Conservation (phyloP, 2,113 vertebrate genomes). For the Calyptommatus sinebrachiatus region DNA sequence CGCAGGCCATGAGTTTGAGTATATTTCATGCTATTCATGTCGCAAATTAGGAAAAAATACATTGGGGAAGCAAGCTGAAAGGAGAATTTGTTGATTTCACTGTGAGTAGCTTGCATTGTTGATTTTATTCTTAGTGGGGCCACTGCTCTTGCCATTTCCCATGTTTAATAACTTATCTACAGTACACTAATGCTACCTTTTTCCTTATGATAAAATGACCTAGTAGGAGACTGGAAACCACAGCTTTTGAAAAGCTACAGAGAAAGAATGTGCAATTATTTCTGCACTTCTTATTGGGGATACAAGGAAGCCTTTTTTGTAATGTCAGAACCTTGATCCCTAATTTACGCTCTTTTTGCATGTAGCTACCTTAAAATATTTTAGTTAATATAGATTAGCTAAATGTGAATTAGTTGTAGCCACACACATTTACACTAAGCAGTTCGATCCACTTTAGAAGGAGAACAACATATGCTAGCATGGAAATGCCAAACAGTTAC, state of each 20-base stretch:
- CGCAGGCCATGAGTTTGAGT: not conserved
- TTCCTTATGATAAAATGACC: not conserved
- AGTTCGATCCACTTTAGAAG: no score
- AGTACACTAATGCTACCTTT: not conserved
- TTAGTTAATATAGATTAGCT: no score
- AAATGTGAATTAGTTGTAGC: not conserved
- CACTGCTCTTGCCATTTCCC: not conserved
- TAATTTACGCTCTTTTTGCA: not conserved
- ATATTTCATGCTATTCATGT: not conserved
- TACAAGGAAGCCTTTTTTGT: not conserved
- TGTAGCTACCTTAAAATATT: no score
- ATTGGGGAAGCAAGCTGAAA: not conserved
- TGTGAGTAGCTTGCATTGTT: no score
- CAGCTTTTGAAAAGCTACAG: not conserved
- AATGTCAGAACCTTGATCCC: not conserved
- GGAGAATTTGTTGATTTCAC: not conserved
- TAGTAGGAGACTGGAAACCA: not conserved
- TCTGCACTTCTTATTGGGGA: not conserved
- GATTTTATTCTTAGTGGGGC: not conserved
- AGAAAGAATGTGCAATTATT: not conserved
- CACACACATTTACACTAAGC: not conserved
- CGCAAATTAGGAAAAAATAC: not conserved
- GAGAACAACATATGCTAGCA: no score
- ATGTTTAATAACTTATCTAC: not conserved
- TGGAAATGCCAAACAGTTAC: no score